Evolutionary conservation across 2,113 vertebrate genomes (phyloP).

Genomic region (Chaetodon auriga): DNA sequence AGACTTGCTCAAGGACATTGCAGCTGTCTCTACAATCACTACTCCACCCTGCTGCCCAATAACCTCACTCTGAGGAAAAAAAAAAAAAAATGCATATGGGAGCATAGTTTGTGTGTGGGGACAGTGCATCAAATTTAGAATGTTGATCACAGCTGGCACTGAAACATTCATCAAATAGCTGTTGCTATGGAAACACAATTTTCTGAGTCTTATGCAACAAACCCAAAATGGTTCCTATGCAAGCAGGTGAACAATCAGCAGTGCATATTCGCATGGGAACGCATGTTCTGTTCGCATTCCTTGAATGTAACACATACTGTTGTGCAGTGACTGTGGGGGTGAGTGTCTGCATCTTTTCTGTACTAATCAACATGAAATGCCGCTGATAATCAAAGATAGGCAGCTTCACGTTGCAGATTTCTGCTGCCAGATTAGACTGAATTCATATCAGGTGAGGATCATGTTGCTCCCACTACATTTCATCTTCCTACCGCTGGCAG

Average conservation of each 20-base stretch:
- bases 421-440: background rate
- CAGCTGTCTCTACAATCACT: conserved; percentile 4
- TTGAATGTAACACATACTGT: background rate
- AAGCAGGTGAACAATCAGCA: conserved; percentile 47
- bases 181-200: conserved; percentile 75
- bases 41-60: background rate
- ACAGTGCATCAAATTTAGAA: conserved; percentile 51
- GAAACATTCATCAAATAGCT: conserved; percentile 58
- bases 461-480: background rate
- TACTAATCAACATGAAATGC: background rate
- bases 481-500: background rate
- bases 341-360: background rate
- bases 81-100: conserved; percentile 11
- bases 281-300: background rate
- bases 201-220: conserved; percentile 56
- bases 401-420: background rate
- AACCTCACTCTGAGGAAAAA: background rate
- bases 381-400: background rate
- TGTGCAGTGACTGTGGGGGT: background rate
- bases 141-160: conserved; percentile 47
- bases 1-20: conserved; percentile 20
- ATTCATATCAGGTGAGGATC: background rate
- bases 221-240: conserved; percentile 51
- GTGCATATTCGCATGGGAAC: background rate
- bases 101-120: conserved; percentile 9